phyloP scores from a whole-genome alignment of 2,113 vertebrate genomes.

The Eptatretus burgeri region DNA sequence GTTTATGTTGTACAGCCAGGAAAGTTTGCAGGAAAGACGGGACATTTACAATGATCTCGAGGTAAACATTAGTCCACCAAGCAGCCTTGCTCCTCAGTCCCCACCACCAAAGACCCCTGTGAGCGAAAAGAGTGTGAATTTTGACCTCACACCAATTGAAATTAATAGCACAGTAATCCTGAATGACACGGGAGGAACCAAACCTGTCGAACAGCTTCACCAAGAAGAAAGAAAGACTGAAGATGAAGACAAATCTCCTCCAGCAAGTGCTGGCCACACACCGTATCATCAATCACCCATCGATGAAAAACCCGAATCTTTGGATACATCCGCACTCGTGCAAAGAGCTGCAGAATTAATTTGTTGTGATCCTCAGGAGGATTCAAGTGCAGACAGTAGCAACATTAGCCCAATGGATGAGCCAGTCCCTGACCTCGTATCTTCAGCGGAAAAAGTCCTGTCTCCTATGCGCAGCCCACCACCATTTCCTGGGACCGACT shows the following conservation, averaged over 20 bases:
- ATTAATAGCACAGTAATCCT: slow-evolving; percentile 19
- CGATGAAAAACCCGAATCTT: slow-evolving; percentile 24
- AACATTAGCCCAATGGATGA: slow-evolving; percentile 1
- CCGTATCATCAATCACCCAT: slow-evolving; percentile 63
- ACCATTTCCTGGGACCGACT: neutral
- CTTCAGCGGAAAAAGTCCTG: neutral
- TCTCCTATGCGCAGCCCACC: slow-evolving; percentile 5
- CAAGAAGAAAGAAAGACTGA: too few species aligned
- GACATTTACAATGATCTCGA: slow-evolving; percentile 12
- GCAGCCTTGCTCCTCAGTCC: slow-evolving; percentile 18
- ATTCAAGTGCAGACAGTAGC: neutral
- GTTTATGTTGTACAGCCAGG: neutral
- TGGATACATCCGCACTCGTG: neutral
- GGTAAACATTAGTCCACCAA: slow-evolving; percentile 15
- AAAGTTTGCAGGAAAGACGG: neutral
- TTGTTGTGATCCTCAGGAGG: neutral
- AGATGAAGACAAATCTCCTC: slow-evolving; percentile 23
- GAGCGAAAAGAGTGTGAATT: slow-evolving; percentile 39
- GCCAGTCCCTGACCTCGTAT: slow-evolving; percentile 4
- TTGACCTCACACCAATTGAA: slow-evolving; percentile 30
- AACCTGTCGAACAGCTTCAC: too few species aligned
- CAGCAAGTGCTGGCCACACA: slow-evolving; percentile 60
- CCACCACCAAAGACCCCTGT: slow-evolving; percentile 48
- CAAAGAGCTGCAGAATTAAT: neutral
- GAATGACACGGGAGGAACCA: neutral